A percentile compares a stretch with the other conserved stretches of the same genome.
These are phyloP conservation scores for Barbus barbus DNA, from an alignment of 2,113 vertebrate genomes.

Conservation along the genomic window DNA sequence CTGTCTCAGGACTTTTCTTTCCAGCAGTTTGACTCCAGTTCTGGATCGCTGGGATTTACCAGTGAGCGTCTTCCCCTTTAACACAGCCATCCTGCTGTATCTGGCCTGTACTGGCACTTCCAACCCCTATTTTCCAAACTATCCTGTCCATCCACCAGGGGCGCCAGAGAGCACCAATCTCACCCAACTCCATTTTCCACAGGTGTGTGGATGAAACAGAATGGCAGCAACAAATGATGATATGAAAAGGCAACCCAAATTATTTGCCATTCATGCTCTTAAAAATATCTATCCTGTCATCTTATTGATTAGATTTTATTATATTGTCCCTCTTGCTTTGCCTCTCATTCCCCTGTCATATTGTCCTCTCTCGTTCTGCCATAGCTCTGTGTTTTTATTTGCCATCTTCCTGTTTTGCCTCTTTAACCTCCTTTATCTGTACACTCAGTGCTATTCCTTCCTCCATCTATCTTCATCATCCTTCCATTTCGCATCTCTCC, in stretches of 20 bases:
- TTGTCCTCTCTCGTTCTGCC: not conserved
- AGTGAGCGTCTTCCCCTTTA: constrained; percentile 75
- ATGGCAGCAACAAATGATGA: not conserved
- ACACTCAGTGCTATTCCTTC: not conserved
- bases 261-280: not conserved
- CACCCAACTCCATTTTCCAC: constrained; percentile 58
- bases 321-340: not conserved
- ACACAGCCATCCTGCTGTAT: constrained; percentile 71
- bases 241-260: not conserved
- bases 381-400: not conserved
- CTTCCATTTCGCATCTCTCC: constrained; percentile 1
- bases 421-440: not conserved
- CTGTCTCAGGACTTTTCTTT: constrained; percentile 69
- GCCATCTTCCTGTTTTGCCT: not conserved
- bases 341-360: not conserved
- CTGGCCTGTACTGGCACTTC: constrained; percentile 68
- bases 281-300: constrained; percentile 2
- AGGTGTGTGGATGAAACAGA: constrained; percentile 59
- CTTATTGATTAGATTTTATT: not conserved
- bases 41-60: constrained; percentile 73
- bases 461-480: constrained; percentile 20
- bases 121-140: constrained; percentile 71
- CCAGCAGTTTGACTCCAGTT: constrained; percentile 65
- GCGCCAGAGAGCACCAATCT: constrained; percentile 54
- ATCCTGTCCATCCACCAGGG: constrained; percentile 50